phyloP scores from a whole-genome alignment of 2,888 invertebrate genomes.

The Colostygia pectinataria region DNA sequence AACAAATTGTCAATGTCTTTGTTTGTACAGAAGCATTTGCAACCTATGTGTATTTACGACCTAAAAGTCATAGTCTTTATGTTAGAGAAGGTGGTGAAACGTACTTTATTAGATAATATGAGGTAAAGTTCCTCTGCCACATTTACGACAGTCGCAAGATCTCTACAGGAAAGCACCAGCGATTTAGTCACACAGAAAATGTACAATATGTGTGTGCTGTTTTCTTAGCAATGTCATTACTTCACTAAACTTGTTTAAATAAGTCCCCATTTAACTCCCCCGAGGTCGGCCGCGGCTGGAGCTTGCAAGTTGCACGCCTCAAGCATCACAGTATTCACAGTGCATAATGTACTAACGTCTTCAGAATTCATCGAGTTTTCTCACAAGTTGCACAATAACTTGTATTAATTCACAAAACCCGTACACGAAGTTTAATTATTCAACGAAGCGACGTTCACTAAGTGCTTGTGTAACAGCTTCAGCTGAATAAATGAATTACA shows the following conservation, averaged over 20 bases:
- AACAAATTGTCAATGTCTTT: no score
- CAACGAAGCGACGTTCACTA: constrained; percentile 43
- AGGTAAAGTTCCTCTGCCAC: no score
- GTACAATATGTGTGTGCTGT: background rate
- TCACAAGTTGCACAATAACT: constrained; percentile 27
- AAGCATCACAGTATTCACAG: constrained; percentile 18
- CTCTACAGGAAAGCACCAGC: no score
- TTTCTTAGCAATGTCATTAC: background rate
- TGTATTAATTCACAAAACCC: constrained; percentile 24
- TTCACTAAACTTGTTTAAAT: background rate
- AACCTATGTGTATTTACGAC: no score
- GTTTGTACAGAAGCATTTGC: no score
- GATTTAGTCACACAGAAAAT: no score
- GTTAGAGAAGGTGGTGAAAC: no score
- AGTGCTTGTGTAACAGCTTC: constrained; percentile 42
- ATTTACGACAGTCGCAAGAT: no score
- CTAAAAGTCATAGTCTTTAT: no score
- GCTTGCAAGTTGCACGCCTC: background rate
- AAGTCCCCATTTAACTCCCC: background rate
- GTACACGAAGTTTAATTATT: constrained; percentile 37
- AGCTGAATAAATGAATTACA: constrained; percentile 45
- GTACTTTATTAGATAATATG: no score
- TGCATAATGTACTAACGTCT: constrained; percentile 16
- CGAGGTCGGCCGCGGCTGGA: background rate
- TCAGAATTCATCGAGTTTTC: constrained; percentile 18